Percentiles rank a stretch among this genome's conserved stretches.
Conservation (phyloP, 1,140 invertebrate genomes). For the Microplitis demolitor region DNA sequence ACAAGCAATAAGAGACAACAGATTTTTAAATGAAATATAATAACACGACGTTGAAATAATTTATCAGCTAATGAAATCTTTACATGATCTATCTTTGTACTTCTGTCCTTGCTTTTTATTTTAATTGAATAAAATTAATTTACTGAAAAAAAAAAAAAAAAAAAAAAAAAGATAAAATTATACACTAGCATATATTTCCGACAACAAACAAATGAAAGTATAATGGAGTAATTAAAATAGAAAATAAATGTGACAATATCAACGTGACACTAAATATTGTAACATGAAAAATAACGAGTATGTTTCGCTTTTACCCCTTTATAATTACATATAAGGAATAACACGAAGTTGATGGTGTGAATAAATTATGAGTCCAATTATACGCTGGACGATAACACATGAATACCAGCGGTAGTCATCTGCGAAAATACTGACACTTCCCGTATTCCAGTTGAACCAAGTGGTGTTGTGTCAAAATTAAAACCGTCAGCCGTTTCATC, state of each 20-base stretch:
- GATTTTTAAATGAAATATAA: no score
- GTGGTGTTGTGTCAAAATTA: conserved; percentile 11
- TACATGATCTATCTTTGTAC: no score
- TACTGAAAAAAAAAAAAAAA: no score
- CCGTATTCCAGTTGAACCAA: background rate
- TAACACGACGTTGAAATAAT: no score
- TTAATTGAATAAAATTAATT: no score
- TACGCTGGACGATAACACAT: conserved; percentile 7
- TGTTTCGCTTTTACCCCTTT: conserved; percentile 10
- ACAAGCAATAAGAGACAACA: no score
- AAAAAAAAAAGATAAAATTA: no score
- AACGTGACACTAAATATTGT: background rate
- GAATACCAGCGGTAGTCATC: background rate
- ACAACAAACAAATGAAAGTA: background rate
- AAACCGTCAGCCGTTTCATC: background rate
- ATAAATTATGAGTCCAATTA: conserved; percentile 49
- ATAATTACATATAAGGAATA: conserved; percentile 45
- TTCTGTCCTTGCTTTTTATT: no score
- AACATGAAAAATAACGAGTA: background rate
- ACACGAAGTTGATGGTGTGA: conserved; percentile 25
- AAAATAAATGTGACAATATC: background rate
- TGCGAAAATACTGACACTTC: conserved; percentile 2
- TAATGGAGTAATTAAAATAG: background rate
- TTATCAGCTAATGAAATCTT: no score
- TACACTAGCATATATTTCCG: background rate